A percentile compares a stretch with the other conserved stretches of the same genome.
Evolutionary conservation across 2,797 vertebrate species (phyloP).

Genomic region (Neosilurus mollespiculum): DNA sequence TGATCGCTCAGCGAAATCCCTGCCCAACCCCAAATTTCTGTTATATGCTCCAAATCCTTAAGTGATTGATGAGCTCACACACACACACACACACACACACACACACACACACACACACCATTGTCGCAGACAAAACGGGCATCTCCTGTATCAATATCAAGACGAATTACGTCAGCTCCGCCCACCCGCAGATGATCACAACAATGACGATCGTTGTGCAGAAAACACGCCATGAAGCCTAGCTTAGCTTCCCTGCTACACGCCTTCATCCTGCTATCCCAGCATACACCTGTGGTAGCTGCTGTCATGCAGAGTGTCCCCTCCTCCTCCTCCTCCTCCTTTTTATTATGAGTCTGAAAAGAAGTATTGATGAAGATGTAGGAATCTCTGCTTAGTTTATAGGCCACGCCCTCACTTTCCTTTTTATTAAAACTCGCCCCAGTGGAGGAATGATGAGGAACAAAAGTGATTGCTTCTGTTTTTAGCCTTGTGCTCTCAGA

Average conservation of each 20-base stretch:
- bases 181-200: constrained; percentile 48
- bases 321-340: constrained; percentile 2
- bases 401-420: constrained; percentile 4
- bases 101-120: constrained; percentile 43
- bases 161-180: constrained; percentile 64
- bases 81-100: constrained; percentile 41
- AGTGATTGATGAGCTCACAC: constrained; percentile 77
- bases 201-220: constrained; percentile 43
- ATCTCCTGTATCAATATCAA: constrained; percentile 59
- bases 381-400: constrained; percentile 13
- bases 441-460: constrained; percentile 68
- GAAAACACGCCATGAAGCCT: constrained; percentile 44
- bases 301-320: constrained; percentile 42
- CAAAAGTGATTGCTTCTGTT: constrained; percentile 74
- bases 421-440: constrained; percentile 53
- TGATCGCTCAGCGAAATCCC: constrained; percentile 69
- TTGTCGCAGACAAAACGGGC: constrained; percentile 36
- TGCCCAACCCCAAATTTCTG: constrained; percentile 72
- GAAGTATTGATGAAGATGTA: constrained; percentile 55
- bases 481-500: constrained; percentile 66
- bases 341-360: neutral
- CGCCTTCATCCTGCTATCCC: constrained; percentile 52
- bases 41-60: constrained; percentile 70
- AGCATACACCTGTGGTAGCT: constrained; percentile 59
- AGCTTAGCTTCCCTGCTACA: constrained; percentile 32